phyloP scores from a whole-genome alignment of 2,797 vertebrate genomes.

The Anabacerthia variegaticeps region DNA sequence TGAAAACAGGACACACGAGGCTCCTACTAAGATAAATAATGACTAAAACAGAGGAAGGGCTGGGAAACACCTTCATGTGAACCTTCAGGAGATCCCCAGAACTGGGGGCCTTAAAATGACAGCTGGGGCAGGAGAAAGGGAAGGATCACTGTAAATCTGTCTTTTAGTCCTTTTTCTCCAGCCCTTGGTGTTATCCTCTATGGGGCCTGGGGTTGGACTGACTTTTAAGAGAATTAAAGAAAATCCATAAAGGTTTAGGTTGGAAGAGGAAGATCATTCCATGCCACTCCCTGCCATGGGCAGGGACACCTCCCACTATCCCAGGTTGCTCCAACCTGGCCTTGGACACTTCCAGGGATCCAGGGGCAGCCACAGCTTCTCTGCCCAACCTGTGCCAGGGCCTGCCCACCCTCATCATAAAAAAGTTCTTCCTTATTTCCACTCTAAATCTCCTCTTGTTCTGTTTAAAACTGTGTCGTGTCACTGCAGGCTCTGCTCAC shows the following conservation, averaged over 20 bases:
- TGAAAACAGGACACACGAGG: background rate
- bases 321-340: background rate
- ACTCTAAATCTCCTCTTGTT: background rate
- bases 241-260: background rate
- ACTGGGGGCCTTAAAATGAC: background rate
- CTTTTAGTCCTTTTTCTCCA: background rate
- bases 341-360: background rate
- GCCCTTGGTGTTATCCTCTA: background rate
- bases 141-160: background rate
- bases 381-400: background rate
- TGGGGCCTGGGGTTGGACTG: fast-evolving
- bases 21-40: background rate
- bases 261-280: background rate
- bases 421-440: background rate
- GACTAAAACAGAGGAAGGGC: background rate
- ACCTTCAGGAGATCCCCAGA: background rate
- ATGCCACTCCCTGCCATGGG: background rate
- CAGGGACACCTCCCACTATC: fast-evolving
- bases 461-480: fast-evolving
- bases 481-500: background rate
- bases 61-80: background rate
- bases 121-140: background rate
- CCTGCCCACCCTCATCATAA: background rate
- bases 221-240: background rate
- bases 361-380: background rate